phyloP scores from a whole-genome alignment of 2,797 vertebrate species.

The Etheostoma nigrum region DNA sequence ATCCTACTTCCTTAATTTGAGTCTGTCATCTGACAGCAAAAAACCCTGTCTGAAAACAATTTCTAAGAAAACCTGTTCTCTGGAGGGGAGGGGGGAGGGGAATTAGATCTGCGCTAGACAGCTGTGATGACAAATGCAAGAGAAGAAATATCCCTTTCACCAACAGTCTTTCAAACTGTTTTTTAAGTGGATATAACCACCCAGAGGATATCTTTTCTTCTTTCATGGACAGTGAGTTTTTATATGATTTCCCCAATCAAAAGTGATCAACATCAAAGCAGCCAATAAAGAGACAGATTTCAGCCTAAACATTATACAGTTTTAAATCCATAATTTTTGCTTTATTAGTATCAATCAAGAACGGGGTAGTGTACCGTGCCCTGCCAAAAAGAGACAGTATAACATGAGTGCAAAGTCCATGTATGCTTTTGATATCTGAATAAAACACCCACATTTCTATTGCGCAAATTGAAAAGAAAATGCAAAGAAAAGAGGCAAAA shows the following conservation, averaged over 20 bases:
- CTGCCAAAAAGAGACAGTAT: neutral
- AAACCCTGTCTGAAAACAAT: conserved; percentile 32
- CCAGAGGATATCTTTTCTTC: conserved; percentile 11
- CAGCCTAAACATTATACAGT: neutral
- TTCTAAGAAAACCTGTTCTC: conserved; percentile 40
- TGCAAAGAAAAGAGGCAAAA: neutral
- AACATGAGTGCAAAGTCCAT: neutral
- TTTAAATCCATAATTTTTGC: conserved; percentile 16
- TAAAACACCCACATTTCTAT: neutral
- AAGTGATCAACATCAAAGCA: conserved; percentile 22
- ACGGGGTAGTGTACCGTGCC: neutral
- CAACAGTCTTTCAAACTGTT: conserved; percentile 39
- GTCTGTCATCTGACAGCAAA: conserved; percentile 48
- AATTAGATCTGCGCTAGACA: conserved; percentile 32
- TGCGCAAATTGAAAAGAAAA: conserved; percentile 1
- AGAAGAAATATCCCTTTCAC: conserved; percentile 55
- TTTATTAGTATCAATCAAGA: conserved; percentile 1
- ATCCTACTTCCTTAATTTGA: conserved; percentile 20
- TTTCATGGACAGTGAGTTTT: conserved; percentile 29
- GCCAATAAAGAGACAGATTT: conserved; percentile 12
- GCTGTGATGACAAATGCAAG: conserved; percentile 55
- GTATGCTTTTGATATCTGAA: neutral
- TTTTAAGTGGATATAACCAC: conserved; percentile 36
- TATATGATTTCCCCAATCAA: conserved; percentile 25
- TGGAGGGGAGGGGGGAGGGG: conserved; percentile 5